Percentiles rank a stretch among this genome's conserved stretches.
Evolutionary conservation across 2,113 vertebrate genomes (phyloP).

Genomic region (Callocephalon fimbriatum): DNA sequence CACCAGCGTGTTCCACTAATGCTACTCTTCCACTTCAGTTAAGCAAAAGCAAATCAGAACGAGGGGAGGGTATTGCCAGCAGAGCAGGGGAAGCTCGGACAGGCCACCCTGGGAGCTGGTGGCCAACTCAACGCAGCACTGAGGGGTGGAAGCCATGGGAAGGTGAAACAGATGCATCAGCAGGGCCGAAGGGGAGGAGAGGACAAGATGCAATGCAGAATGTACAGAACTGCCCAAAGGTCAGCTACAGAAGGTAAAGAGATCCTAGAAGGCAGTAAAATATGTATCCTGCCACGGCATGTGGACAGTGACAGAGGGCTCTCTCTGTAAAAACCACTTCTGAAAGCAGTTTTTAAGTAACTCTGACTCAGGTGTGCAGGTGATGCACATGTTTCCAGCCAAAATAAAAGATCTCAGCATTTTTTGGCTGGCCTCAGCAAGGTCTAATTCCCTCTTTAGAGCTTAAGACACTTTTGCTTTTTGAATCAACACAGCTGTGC

Average conservation of each 20-base stretch:
- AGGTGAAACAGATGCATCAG: neutral
- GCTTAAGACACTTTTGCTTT: neutral
- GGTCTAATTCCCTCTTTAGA: neutral
- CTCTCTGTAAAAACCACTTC: fast-evolving
- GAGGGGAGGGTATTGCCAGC: neutral
- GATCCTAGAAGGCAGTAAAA: neutral
- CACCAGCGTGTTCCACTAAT: fast-evolving
- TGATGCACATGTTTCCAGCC: neutral
- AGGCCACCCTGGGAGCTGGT: neutral
- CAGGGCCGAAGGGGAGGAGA: neutral
- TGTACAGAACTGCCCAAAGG: neutral
- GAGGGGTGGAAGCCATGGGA: neutral
- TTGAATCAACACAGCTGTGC: neutral
- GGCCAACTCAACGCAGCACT: fast-evolving
- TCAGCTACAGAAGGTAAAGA: neutral
- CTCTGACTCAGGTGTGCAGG: neutral
- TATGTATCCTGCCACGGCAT: fast-evolving
- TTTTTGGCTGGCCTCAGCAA: neutral
- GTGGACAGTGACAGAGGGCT: neutral
- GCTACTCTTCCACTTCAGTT: neutral
- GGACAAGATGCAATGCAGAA: neutral
- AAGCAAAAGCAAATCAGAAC: neutral
- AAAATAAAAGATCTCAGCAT: neutral
- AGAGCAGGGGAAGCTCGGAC: no score
- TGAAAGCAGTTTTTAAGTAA: neutral